Conservation (phyloP, 2,888 invertebrate genomes). For the Eupithecia exiguata region DNA sequence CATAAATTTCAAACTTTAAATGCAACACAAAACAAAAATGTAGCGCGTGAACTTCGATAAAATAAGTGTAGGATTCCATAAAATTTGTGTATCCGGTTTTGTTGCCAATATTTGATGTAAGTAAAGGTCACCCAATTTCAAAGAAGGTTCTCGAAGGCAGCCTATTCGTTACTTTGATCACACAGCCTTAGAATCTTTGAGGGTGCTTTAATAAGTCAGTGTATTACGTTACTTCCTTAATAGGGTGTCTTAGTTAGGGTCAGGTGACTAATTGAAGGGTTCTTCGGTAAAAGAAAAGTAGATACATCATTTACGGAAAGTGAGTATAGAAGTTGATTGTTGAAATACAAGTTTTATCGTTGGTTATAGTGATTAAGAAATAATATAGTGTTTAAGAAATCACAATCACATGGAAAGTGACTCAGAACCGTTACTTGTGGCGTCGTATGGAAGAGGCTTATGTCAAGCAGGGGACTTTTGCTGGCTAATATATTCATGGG, state of each 20-base stretch:
- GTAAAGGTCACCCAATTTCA: not conserved
- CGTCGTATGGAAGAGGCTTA: too few species aligned
- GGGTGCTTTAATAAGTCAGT: constrained; percentile 4
- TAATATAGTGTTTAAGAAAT: too few species aligned
- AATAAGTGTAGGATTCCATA: not conserved
- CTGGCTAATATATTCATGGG: too few species aligned
- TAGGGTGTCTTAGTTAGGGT: constrained; percentile 1
- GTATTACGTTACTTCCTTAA: constrained; percentile 4
- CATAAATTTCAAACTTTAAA: not conserved
- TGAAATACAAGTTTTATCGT: too few species aligned
- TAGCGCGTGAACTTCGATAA: not conserved
- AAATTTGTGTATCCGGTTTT: not conserved
- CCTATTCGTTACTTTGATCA: constrained; percentile 14
- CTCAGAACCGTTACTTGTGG: too few species aligned
- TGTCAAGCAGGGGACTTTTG: too few species aligned
- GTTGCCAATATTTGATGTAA: not conserved
- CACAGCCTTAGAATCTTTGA: not conserved
- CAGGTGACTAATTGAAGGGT: constrained; percentile 4
- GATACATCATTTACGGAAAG: too few species aligned
- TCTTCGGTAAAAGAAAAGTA: too few species aligned
- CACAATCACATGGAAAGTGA: too few species aligned
- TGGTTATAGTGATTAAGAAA: too few species aligned
- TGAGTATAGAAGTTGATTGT: too few species aligned
- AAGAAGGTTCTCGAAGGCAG: constrained; percentile 5
- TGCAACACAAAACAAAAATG: not conserved